Evolutionary conservation across 2,888 invertebrate genomes (phyloP).

Genomic region (Steinernema scapterisci): DNA sequence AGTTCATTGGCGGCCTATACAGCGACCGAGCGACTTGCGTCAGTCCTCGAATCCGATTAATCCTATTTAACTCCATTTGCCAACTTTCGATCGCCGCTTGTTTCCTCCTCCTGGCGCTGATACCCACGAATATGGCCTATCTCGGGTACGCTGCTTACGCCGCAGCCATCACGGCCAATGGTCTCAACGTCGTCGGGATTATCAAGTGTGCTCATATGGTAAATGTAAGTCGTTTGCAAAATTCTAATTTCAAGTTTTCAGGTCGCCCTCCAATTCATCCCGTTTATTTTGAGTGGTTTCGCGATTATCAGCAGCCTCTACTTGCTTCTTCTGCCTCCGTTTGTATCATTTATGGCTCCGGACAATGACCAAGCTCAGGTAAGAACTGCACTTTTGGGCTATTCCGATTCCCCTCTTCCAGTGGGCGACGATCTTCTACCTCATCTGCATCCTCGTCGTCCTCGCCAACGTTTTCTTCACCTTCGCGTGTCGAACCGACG

Average conservation of each 20-base stretch:
- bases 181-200: conserved; percentile 55
- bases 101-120: conserved; percentile 47
- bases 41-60: conserved; percentile 41
- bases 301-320: not conserved
- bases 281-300: conserved; percentile 33
- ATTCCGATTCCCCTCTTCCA: not conserved
- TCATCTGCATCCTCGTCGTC: not conserved
- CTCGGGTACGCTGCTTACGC: conserved; percentile 54
- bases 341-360: conserved; percentile 20
- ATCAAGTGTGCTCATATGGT: conserved; percentile 55
- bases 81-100: conserved; percentile 37
- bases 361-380: not conserved
- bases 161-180: conserved; percentile 47
- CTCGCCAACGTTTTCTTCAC: not conserved
- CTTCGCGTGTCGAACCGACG: not conserved
- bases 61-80: conserved; percentile 29
- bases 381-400: not conserved
- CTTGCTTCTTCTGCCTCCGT: not conserved
- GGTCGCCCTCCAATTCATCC: conserved; percentile 28
- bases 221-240: not conserved
- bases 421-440: not conserved
- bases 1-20: conserved; percentile 47
- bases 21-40: conserved; percentile 49
- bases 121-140: conserved; percentile 25
- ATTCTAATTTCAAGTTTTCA: conserved; percentile 5